Conservation (phyloP, 2,888 invertebrate species). For the Drosophila seclusa region DNA sequence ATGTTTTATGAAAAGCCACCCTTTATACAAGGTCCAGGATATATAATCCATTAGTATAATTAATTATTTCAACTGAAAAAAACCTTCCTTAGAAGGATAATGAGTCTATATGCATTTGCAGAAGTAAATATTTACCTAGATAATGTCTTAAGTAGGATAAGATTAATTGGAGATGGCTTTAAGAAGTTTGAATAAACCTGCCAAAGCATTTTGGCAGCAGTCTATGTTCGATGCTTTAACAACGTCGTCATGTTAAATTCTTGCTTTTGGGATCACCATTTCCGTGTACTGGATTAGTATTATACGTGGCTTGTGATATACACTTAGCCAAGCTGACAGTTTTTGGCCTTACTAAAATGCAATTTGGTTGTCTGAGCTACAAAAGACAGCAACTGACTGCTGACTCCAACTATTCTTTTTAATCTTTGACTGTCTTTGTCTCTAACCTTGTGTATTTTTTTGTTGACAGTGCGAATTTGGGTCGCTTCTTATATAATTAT, state of each 20-base stretch:
- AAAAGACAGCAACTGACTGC: conserved; percentile 34
- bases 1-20: no score
- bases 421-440: background rate
- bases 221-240: background rate
- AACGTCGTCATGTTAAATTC: background rate
- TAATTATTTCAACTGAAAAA: no score
- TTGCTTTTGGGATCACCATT: background rate
- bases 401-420: conserved; percentile 1
- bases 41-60: no score
- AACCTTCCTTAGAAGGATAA: background rate
- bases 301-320: background rate
- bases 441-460: background rate
- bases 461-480: conserved; percentile 22
- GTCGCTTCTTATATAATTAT: conserved; percentile 32
- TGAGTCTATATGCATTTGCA: background rate
- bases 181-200: background rate
- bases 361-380: conserved; percentile 51
- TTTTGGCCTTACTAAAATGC: conserved; percentile 42
- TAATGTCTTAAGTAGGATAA: background rate
- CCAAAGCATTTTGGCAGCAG: background rate
- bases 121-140: background rate
- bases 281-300: background rate
- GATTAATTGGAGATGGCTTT: background rate
- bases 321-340: conserved; percentile 1
- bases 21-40: no score